Evolutionary conservation across 2,113 vertebrate species (phyloP).

Genomic region (Dipodomys ordii): DNA sequence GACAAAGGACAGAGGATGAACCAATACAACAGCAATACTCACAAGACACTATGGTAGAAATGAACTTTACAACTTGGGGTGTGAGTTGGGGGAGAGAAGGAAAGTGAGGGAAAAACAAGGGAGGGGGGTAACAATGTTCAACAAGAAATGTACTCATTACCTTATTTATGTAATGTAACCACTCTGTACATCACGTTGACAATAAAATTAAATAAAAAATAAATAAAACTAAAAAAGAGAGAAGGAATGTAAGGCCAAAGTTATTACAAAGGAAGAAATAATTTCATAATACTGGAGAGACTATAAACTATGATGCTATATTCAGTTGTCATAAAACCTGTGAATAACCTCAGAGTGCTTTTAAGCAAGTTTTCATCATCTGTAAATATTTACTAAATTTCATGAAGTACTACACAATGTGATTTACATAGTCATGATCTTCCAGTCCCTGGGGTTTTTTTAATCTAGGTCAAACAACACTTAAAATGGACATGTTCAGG

Average conservation of each 20-base stretch:
- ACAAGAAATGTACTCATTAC: too few relatives aligned
- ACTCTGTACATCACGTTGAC: too few relatives aligned
- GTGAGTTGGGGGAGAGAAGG: too few relatives aligned
- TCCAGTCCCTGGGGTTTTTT: not conserved
- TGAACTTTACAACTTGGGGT: too few relatives aligned
- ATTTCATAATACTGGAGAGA: not conserved
- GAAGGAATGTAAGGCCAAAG: not conserved
- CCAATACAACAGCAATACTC: too few relatives aligned
- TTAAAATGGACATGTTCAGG: conserved; percentile 16
- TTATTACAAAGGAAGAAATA: not conserved
- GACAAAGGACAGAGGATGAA: too few relatives aligned
- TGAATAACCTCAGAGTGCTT: not conserved
- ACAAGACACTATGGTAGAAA: too few relatives aligned
- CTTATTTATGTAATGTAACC: too few relatives aligned
- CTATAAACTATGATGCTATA: conserved; percentile 9
- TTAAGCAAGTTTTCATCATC: conserved; percentile 44
- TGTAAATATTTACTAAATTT: conserved; percentile 31
- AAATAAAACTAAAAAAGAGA: not conserved
- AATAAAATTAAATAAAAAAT: too few relatives aligned
- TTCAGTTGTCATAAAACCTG: conserved; percentile 35
- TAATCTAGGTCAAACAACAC: conserved; percentile 37
- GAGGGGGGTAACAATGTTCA: too few relatives aligned
- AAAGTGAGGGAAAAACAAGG: too few relatives aligned
- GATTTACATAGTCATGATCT: not conserved
- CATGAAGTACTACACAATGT: conserved; percentile 3